Evolutionary conservation across 1,140 invertebrate genomes (phyloP).

Genomic region (Drosophila sp.): DNA sequence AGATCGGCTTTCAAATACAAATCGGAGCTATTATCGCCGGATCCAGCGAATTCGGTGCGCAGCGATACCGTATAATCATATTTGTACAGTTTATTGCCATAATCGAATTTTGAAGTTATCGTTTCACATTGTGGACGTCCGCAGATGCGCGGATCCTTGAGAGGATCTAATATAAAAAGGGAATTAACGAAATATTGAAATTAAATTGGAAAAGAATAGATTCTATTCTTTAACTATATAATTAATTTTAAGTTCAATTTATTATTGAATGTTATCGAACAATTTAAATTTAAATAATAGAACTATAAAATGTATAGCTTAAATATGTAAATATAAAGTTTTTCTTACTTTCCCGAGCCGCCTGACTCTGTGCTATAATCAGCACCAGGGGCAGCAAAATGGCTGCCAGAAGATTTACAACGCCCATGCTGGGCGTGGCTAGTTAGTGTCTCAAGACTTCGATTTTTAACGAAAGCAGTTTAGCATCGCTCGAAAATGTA

Average conservation of each 20-base stretch:
- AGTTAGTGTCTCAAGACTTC: slow-evolving; percentile 18
- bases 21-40: slow-evolving; percentile 88
- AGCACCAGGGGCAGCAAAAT: slow-evolving; percentile 49
- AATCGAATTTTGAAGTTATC: slow-evolving; percentile 87
- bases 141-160: slow-evolving; percentile 88
- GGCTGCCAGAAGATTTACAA: slow-evolving; percentile 20
- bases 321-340: neutral
- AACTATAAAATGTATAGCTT: no score
- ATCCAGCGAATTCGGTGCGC: slow-evolving; percentile 88
- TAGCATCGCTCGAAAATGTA: slow-evolving; percentile 24
- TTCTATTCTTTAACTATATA: no score
- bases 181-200: neutral
- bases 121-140: slow-evolving; percentile 87
- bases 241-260: no score
- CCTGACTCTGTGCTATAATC: slow-evolving; percentile 38
- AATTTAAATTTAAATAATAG: no score
- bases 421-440: slow-evolving; percentile 59
- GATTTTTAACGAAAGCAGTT: neutral
- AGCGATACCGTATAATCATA: slow-evolving; percentile 88
- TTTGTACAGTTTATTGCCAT: slow-evolving; percentile 86
- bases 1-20: slow-evolving; percentile 87
- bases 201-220: no score
- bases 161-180: slow-evolving; percentile 85
- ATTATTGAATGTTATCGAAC: no score
- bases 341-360: slow-evolving; percentile 60